Evolutionary conservation across 2,797 vertebrate genomes (phyloP), one percentile per base, ranked within the genome.

Genomic region (Sebastes goodei): DNA sequence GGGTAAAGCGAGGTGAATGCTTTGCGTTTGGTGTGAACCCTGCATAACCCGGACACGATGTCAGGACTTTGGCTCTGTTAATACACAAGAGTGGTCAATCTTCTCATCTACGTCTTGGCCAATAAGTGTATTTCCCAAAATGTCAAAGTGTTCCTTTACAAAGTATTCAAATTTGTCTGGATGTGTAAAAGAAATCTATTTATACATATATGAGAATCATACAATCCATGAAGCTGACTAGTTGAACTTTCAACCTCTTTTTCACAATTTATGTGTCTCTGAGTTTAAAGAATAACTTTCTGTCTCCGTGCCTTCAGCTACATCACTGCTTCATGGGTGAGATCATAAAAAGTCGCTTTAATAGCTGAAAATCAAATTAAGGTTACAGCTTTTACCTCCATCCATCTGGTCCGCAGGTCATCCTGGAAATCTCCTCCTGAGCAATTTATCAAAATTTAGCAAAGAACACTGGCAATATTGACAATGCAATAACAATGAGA

Each of bases 401-500:
- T 86, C 77, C 80, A 42, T 78, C 78, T 81, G 83, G 69, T 74
- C 62, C 53, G 14, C 33, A 9, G 76, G 86, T 84, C 83, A 66
- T 76, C 75, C 75, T 89, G 84, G 78, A 86, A 88, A 76, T 75
- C 73, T 89, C 65, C 59, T 67, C 49, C n/a, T 20, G 11, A 68
- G 86, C 77, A 56, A 84, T 89, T 87, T 69, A 88, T 91, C 83
- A 83, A 82, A 84, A 83, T 85, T 80, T 61, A 81, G 80, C 77
- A 63, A 46, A 64, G 72, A 85, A 59, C 46, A 32, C 80, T 64
- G 86, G 78, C 76, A 69, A 88, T 83, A 88, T 71, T 74, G 85
- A 84, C 89, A 76, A 72, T 75, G 82, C n/a, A 87, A 91, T 86
- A 92, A 93, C 80, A 86, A 85, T 85, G 87, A 90, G 85, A 89